phyloP scores from a whole-genome alignment of 1,140 invertebrate species.

The Venturia canescens region DNA sequence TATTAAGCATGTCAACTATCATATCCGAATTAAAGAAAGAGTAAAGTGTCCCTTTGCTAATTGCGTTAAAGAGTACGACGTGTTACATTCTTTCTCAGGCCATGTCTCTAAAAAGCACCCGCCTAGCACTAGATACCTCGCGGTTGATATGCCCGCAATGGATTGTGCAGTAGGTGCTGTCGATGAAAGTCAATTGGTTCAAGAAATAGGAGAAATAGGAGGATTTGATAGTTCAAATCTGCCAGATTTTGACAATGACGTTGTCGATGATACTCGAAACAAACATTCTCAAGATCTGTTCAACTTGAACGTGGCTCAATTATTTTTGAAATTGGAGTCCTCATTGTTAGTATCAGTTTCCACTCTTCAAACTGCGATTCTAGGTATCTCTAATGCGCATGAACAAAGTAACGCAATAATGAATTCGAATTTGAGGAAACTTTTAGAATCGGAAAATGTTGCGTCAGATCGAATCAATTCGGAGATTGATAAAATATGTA shows the following conservation, averaged over 20 bases:
- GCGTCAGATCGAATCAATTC: constrained; percentile 15
- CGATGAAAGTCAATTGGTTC: not conserved
- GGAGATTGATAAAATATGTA: constrained; percentile 16
- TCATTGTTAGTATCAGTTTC: constrained; percentile 27
- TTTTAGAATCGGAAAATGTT: constrained; percentile 17
- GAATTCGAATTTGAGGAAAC: constrained; percentile 15
- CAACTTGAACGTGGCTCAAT: constrained; percentile 3
- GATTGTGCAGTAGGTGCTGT: not conserved
- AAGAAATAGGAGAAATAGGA: not conserved
- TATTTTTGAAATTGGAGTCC: constrained; percentile 30
- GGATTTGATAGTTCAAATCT: too few relatives aligned
- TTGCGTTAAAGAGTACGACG: constrained; percentile 25
- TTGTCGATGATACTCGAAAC: not conserved
- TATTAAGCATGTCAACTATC: constrained; percentile 19
- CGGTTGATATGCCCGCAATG: not conserved
- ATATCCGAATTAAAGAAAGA: constrained; percentile 20
- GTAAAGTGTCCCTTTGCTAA: constrained; percentile 20
- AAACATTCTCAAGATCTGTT: not conserved
- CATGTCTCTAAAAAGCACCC: constrained; percentile 29
- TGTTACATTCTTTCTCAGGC: constrained; percentile 25
- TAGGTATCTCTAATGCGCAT: constrained; percentile 33
- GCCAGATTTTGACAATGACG: not conserved
- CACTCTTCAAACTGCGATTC: constrained; percentile 37
- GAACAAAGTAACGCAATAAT: constrained; percentile 27
- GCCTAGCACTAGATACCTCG: not conserved